Evolutionary conservation across 1,140 invertebrate species (phyloP), one percentile per base, ranked within the genome.

Genomic region (Drosophila suzukii): DNA sequence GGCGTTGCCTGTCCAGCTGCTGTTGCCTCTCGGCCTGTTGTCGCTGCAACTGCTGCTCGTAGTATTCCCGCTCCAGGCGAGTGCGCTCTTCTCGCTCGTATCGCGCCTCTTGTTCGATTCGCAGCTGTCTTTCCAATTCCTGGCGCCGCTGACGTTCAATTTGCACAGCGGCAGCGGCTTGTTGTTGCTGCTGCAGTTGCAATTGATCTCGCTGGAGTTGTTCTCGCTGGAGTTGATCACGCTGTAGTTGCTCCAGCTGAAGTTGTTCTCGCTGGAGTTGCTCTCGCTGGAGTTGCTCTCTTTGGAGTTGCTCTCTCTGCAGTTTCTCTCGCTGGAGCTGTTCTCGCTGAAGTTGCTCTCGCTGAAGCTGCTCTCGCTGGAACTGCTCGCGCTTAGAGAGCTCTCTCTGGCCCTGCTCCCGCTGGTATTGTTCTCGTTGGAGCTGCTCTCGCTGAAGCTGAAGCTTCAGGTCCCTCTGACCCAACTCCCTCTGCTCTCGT

Each of bases 81-180:
- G 74, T 78, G 2, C 73, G 78, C 32, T 91, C 77, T 54, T 91
- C 88, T 1, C 80, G 78, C 32, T 91, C 90, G 13, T 77, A 81
- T 6, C 84, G 70, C 3, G 80, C 84, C 61, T 88, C 84, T 38
- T 89, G 76, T 30, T 88, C 84, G 5, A 84, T 20, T 0, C 75
- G 79, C 4, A 80, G 61, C 11, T 91, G 81, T 1, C 90, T 67
- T 6, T 88, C 83, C 46, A 91, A 62, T n/a, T 88, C 84, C 54
- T 80, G 83, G 1, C 84, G 78, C 1, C 78, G 76, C 39, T 91
- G 81, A 0, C 91, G 82, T 34, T 90, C 89, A 12, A 79, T 56
- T 81, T 76, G 73, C 70, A 75, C 72, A 63, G 89, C 70, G 71
- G 92, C 58, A 77, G 91, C 73, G 77, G 73, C 36, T 55, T 78